These are phyloP conservation scores for Didymodactylos carnosus DNA, from an alignment of 2,888 invertebrate genomes.

Conservation along the genomic window DNA sequence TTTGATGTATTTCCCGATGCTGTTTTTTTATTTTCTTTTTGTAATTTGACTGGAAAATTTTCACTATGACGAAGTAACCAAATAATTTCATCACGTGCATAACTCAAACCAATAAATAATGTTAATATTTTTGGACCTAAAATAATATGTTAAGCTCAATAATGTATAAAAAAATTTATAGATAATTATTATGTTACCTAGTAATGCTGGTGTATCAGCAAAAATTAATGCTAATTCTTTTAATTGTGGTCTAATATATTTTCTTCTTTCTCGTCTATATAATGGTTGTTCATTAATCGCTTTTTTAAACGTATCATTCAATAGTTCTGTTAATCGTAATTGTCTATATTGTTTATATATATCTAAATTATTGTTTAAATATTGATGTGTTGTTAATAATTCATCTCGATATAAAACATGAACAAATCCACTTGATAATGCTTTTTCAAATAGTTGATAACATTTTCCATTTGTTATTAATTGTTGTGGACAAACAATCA, in stretches of 20 bases:
- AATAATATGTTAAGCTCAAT: background rate
- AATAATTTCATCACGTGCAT: constrained; percentile 79
- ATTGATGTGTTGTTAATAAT: constrained; percentile 79
- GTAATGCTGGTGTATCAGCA: constrained; percentile 85
- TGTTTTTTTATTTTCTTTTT: constrained; percentile 1
- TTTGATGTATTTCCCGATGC: constrained; percentile 23
- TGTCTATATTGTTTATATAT: constrained; percentile 55
- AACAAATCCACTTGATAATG: constrained; percentile 79
- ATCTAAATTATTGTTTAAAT: constrained; percentile 77
- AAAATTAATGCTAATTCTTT: constrained; percentile 82
- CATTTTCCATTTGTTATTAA: constrained; percentile 57
- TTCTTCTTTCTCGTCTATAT: constrained; percentile 69
- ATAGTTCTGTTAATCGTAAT: background rate
- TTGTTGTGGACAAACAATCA: constrained; percentile 56
- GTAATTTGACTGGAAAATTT: constrained; percentile 53
- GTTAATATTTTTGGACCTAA: constrained; percentile 47
- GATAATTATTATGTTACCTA: constrained; percentile 61
- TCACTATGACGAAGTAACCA: constrained; percentile 90
- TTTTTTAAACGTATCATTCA: background rate
- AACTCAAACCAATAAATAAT: constrained; percentile 82
- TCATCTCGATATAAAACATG: constrained; percentile 85
- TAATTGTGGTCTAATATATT: constrained; percentile 78
- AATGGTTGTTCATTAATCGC: constrained; percentile 46
- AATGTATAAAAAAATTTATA: background rate
- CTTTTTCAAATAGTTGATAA: constrained; percentile 59